phyloP scores from a whole-genome alignment of 1,140 invertebrate species.

The Ceratosolen fusciceps region DNA sequence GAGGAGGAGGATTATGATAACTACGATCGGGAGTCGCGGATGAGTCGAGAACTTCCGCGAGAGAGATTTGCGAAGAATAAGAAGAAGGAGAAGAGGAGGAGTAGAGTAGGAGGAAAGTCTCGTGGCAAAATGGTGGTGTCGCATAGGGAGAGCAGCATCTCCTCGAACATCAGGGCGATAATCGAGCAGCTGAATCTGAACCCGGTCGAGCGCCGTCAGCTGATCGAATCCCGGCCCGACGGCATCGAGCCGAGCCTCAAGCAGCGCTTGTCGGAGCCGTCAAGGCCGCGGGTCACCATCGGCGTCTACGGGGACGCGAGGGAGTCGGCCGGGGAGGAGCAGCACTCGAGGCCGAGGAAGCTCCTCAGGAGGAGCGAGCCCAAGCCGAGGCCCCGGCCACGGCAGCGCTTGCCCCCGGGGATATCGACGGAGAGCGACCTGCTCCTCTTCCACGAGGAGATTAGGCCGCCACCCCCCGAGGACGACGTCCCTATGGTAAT shows the following conservation, averaged over 20 bases:
- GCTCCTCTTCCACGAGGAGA: not conserved
- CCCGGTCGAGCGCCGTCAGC: conserved; percentile 60
- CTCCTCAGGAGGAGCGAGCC: not conserved
- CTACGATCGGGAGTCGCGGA: no score
- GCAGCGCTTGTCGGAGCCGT: conserved; percentile 35
- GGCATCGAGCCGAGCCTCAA: conserved; percentile 37
- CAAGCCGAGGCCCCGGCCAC: conserved; percentile 36
- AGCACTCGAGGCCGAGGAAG: conserved; percentile 18
- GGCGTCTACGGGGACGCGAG: conserved; percentile 66
- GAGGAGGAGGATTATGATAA: no score
- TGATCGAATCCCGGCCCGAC: conserved; percentile 56
- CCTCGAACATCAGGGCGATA: conserved; percentile 69
- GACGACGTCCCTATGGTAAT: not conserved
- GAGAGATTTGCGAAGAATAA: no score
- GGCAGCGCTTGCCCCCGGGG: not conserved
- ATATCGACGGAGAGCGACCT: not conserved
- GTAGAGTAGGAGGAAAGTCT: no score
- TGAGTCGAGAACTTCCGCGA: not conserved
- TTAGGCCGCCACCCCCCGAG: not conserved
- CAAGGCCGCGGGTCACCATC: conserved; percentile 64
- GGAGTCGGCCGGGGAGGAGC: not conserved
- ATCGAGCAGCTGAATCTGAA: conserved; percentile 69
- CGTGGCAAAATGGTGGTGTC: conserved; percentile 69
- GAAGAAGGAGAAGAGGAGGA: no score
- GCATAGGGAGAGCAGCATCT: conserved; percentile 65